These are phyloP conservation scores for Megamerina dolium DNA, from an alignment of 2,888 invertebrate species.

Conservation along the genomic window DNA sequence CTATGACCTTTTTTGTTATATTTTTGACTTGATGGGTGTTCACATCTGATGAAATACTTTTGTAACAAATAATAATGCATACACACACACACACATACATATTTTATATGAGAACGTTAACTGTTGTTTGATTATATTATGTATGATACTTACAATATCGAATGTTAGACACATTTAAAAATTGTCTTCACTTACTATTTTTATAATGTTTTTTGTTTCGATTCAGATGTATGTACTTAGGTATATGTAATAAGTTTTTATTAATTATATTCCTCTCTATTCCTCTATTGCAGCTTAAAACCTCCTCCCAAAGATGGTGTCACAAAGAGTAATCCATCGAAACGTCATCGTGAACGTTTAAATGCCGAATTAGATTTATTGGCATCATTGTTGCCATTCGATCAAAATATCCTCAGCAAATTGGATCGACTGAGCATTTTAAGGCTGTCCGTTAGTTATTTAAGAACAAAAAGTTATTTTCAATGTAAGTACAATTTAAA, in stretches of 20 bases:
- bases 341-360: conserved; percentile 93
- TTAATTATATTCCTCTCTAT: no score
- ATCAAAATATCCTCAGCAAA: conserved; percentile 96
- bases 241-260: no score
- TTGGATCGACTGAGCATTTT: conserved; percentile 96
- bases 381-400: conserved; percentile 90
- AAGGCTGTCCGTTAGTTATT: conserved; percentile 94
- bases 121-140: no score
- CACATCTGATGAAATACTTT: no score
- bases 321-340: conserved; percentile 96
- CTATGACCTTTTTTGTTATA: conserved; percentile 17
- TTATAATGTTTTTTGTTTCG: no score
- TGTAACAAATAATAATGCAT: no score
- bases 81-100: no score
- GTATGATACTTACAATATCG: no score
- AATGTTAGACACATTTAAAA: no score
- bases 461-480: conserved; percentile 98
- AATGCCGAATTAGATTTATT: conserved; percentile 97
- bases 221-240: no score
- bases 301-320: conserved; percentile 92
- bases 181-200: no score
- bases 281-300: conserved; percentile 73
- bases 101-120: no score
- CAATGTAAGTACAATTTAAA: conserved; percentile 86
- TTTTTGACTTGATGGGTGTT: not conserved